Evolutionary conservation across 2,888 invertebrate species (phyloP).

Genomic region (Trissolcus brochymenae): DNA sequence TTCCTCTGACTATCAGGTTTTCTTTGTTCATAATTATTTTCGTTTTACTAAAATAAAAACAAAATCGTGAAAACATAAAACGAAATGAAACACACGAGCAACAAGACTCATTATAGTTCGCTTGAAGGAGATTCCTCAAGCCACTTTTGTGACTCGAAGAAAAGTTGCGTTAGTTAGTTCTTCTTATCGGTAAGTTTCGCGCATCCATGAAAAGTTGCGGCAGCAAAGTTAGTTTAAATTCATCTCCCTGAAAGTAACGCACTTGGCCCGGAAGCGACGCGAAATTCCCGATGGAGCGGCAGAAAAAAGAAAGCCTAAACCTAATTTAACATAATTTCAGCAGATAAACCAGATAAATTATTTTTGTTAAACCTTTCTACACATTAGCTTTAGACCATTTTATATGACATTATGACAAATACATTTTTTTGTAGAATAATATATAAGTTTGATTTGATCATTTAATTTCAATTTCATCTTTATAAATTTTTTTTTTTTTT

Average conservation of each 20-base stretch:
- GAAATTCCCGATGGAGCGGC: conserved; percentile 57
- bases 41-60: too few relatives aligned
- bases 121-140: conserved; percentile 30
- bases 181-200: conserved; percentile 57
- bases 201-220: conserved; percentile 56
- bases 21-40: too few relatives aligned
- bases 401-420: too few relatives aligned
- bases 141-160: conserved; percentile 41
- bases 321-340: conserved; percentile 70
- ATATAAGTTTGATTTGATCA: too few relatives aligned
- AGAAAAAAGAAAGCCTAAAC: conserved; percentile 56
- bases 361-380: conserved; percentile 59
- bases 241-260: conserved; percentile 53
- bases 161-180: conserved; percentile 53
- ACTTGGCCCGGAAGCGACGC: conserved; percentile 59
- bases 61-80: too few relatives aligned
- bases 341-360: conserved; percentile 69
- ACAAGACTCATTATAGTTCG: conserved; percentile 35
- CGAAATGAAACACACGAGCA: background rate
- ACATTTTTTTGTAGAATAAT: too few relatives aligned
- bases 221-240: conserved; percentile 60
- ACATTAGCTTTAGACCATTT: conserved; percentile 34
- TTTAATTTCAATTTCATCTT: too few relatives aligned
- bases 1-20: too few relatives aligned
- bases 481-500: too few relatives aligned